phyloP scores from a whole-genome alignment of 2,113 vertebrate species.

The Chlorodrepanis virens region DNA sequence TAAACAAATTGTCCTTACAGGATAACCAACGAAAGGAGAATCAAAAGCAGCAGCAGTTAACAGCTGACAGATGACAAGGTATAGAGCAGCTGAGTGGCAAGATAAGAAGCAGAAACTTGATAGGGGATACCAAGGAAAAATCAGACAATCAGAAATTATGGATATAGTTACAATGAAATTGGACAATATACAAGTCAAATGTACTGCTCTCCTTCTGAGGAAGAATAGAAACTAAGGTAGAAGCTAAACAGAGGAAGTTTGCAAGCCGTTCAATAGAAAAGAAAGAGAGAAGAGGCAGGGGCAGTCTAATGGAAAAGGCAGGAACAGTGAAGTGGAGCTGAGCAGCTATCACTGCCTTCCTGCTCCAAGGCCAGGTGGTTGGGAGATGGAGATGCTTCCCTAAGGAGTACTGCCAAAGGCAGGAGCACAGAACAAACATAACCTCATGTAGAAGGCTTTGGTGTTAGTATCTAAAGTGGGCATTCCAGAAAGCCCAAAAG shows the following conservation, averaged over 20 bases:
- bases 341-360: neutral
- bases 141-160: neutral
- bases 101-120: neutral
- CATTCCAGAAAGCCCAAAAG: neutral
- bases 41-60: neutral
- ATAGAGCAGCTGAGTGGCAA: neutral
- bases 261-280: neutral
- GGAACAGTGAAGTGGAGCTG: neutral
- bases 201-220: neutral
- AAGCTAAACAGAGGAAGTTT: neutral
- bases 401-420: neutral
- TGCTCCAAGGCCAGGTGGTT: neutral
- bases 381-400: neutral
- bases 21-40: neutral
- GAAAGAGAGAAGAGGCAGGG: neutral
- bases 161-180: neutral
- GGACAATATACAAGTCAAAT: neutral
- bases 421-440: neutral
- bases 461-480: neutral
- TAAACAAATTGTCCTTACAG: neutral
- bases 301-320: neutral
- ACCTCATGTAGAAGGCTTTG: neutral
- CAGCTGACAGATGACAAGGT: neutral
- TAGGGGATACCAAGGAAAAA: neutral
- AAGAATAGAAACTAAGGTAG: neutral